Base-by-base conservation (phyloP, 2,113 vertebrate genomes). In the Phyllostomus discolor region DNA sequence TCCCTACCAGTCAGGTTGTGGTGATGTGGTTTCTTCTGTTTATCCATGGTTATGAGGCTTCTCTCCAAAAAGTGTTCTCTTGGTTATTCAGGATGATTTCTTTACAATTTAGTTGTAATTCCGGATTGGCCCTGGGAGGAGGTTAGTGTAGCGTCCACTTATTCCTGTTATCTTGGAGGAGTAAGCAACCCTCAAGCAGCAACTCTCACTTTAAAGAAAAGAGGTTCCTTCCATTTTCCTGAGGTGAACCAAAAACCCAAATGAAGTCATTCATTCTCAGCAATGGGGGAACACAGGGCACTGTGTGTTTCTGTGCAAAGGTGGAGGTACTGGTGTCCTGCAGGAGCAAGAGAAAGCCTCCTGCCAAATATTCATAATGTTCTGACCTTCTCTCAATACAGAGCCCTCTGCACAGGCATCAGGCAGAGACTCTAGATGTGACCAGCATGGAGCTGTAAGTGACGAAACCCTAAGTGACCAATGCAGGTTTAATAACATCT, bases 281-380 rank as follows among this genome's bases (percentile, higher is more conserved):
- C 28, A 10, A 0, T 22, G 10, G 7, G 19, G 54, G 3, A 20
- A 26, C 11, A 57, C 4, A 26, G 19, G 38, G 24, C 48, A 6
- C 24, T 67, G 62, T 31, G 38, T 59, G 2, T 31, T 35, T 48
- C 52, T 85, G 7, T 33, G 31, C 90, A 26, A 19, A 73, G 9
- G 6, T n/a, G 54, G 6, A 2, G 16, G 12, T 15, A 24, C 4
- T n/a, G 1, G 26, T 0, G 14, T 81, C 43, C 12, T 28, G 11
- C 35, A 69, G 10, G 57, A 88, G 24, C 14, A 54, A 76, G 43
- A 48, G 64, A 64, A 75, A 84, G 75, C 24, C 28, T 62, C 7
- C 20, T 17, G 16, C 64, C 11, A 31, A 73, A 31, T 48, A 35
- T 31, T 1, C 38, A 33, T n/a, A 33, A 3, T 22, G 38, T 59